Conservation (phyloP, 2,797 vertebrate genomes). For the Poeciliopsis gracilis region DNA sequence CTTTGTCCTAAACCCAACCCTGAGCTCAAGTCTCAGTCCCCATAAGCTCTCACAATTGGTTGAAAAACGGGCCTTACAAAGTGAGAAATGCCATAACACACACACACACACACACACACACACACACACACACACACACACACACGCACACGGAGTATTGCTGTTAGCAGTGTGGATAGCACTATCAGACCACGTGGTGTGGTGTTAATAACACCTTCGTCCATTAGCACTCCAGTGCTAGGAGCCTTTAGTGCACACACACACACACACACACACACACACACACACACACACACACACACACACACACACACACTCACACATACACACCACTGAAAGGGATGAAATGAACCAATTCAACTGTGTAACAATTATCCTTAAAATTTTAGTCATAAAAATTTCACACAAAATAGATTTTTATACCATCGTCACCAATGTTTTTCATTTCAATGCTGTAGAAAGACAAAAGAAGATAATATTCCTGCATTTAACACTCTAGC, state of each 20-base stretch:
- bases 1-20: neutral
- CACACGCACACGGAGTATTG: constrained; percentile 17
- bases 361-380: constrained; percentile 3
- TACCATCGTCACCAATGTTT: neutral
- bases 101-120: neutral
- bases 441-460: neutral
- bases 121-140: neutral
- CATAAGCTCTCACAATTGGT: neutral
- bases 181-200: constrained; percentile 63
- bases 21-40: neutral
- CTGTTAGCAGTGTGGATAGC: constrained; percentile 57
- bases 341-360: constrained; percentile 10
- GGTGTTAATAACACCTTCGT: constrained; percentile 76
- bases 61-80: neutral
- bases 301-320: constrained; percentile 14
- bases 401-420: neutral
- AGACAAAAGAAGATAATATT: neutral
- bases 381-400: neutral
- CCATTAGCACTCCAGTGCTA: constrained; percentile 70
- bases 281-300: constrained; percentile 13
- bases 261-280: constrained; percentile 15
- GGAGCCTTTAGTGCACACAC: constrained; percentile 20
- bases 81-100: constrained; percentile 1
- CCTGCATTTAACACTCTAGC: neutral
- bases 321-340: constrained; percentile 16